Percentiles rank a stretch among this genome's conserved stretches.
Conservation (phyloP, 2,888 invertebrate species). For the Stratiomys singularior region DNA sequence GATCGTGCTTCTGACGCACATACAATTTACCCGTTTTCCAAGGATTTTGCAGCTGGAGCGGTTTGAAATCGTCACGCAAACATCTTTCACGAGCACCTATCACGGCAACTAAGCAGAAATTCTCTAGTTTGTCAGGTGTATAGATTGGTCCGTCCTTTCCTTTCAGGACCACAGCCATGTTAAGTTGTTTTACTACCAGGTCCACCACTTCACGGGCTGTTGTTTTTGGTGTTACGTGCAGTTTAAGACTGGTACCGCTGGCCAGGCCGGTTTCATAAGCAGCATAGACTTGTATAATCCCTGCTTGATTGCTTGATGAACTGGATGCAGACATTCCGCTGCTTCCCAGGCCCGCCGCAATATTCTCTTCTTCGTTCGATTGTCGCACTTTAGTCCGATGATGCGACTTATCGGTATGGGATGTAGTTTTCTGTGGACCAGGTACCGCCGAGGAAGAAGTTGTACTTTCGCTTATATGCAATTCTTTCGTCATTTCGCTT, state of each 20-base stretch:
- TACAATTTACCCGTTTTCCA: slow-evolving; percentile 95
- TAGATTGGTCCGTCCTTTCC: slow-evolving; percentile 88
- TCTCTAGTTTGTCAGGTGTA: slow-evolving; percentile 81
- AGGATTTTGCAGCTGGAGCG: slow-evolving; percentile 91
- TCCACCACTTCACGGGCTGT: slow-evolving; percentile 95
- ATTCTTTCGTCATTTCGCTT: slow-evolving; percentile 66
- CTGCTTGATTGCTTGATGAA: slow-evolving; percentile 54
- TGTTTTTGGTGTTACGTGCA: slow-evolving; percentile 92
- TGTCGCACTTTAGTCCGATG: slow-evolving; percentile 48
- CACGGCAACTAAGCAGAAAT: slow-evolving; percentile 94
- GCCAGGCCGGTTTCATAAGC: slow-evolving; percentile 96
- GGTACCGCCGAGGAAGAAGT: slow-evolving; percentile 40
- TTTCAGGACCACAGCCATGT: slow-evolving; percentile 90
- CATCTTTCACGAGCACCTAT: slow-evolving; percentile 95
- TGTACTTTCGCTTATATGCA: slow-evolving; percentile 56
- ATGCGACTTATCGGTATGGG: background rate
- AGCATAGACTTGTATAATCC: slow-evolving; percentile 84
- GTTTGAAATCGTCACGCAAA: slow-evolving; percentile 92
- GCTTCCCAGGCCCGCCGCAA: slow-evolving; percentile 52
- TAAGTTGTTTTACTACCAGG: slow-evolving; percentile 93
- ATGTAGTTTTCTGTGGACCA: slow-evolving; percentile 39
- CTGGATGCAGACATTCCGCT: slow-evolving; percentile 43
- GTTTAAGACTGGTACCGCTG: slow-evolving; percentile 89
- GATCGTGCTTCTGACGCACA: slow-evolving; percentile 90
- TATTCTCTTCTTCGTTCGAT: slow-evolving; percentile 53